Evolutionary conservation across 2,113 vertebrate genomes (phyloP).

Genomic region (Epinephelus lanceolatus): DNA sequence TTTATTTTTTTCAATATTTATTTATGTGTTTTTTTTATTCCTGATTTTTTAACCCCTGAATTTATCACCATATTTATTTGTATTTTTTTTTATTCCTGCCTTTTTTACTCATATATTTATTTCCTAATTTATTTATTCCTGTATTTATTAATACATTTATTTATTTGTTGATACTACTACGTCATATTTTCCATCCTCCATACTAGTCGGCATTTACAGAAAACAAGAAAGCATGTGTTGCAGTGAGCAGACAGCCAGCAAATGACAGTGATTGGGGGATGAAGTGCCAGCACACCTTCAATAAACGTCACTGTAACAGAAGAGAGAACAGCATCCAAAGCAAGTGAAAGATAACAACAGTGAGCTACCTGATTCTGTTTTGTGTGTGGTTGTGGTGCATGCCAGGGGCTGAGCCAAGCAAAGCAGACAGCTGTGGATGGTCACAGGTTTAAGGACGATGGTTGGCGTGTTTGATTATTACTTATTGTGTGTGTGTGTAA

Average conservation of each 20-base stretch:
- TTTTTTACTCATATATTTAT: too few relatives aligned
- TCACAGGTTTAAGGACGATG: constrained; percentile 26
- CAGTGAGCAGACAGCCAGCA: constrained; percentile 75
- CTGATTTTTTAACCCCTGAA: too few relatives aligned
- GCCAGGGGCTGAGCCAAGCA: constrained; percentile 68
- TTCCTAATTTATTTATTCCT: too few relatives aligned
- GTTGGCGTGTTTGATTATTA: not conserved
- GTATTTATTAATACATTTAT: too few relatives aligned
- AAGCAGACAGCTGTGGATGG: constrained; percentile 60
- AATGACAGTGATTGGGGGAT: constrained; percentile 92
- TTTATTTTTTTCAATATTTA: too few relatives aligned
- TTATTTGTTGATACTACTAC: too few relatives aligned
- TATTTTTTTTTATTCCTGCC: too few relatives aligned
- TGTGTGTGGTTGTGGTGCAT: constrained; percentile 30
- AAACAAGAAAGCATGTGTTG: not conserved
- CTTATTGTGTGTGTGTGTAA: constrained; percentile 1
- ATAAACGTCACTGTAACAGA: constrained; percentile 63
- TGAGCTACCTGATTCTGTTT: constrained; percentile 1
- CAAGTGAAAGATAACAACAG: constrained; percentile 58
- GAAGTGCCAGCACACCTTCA: constrained; percentile 74
- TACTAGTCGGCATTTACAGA: not conserved
- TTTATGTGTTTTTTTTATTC: too few relatives aligned
- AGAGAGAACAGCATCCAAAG: constrained; percentile 62
- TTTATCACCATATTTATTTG: too few relatives aligned
- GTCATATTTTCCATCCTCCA: too few relatives aligned